Evolutionary conservation across 2,113 vertebrate species (phyloP).

Genomic region (Nyctibius bracteatus): DNA sequence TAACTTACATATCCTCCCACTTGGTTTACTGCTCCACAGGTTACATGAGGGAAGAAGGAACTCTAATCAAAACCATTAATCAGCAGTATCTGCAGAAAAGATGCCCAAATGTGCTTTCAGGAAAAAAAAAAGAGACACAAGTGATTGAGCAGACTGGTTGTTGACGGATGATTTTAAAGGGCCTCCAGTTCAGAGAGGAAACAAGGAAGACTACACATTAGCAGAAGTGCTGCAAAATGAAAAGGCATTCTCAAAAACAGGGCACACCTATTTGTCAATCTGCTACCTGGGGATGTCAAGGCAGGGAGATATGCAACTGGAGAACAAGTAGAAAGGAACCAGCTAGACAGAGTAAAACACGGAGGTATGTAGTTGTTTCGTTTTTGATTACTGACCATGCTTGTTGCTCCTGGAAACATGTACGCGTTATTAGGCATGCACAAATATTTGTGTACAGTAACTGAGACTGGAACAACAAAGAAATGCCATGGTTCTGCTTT

Average conservation of each 20-base stretch:
- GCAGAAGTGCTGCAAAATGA: neutral
- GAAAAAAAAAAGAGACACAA: neutral
- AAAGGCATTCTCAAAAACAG: neutral
- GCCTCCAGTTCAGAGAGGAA: neutral
- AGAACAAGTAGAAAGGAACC: neutral
- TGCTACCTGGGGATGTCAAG: neutral
- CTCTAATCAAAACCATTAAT: neutral
- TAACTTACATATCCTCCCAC: neutral
- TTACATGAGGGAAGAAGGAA: neutral
- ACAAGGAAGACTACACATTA: neutral
- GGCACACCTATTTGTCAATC: neutral
- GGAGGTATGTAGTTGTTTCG: neutral
- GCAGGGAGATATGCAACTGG: neutral
- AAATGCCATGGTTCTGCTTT: neutral
- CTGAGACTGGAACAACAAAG: neutral
- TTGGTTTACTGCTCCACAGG: neutral
- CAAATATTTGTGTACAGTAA: neutral
- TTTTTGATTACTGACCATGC: neutral
- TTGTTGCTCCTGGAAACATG: neutral
- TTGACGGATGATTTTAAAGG: neutral
- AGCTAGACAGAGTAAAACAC: neutral
- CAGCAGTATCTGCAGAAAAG: neutral
- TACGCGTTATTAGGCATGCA: neutral
- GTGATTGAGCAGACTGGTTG: neutral
- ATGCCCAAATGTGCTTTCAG: neutral